These are phyloP conservation scores for Vidua macroura DNA, from an alignment of 2,113 vertebrate species.

Conservation along the genomic window DNA sequence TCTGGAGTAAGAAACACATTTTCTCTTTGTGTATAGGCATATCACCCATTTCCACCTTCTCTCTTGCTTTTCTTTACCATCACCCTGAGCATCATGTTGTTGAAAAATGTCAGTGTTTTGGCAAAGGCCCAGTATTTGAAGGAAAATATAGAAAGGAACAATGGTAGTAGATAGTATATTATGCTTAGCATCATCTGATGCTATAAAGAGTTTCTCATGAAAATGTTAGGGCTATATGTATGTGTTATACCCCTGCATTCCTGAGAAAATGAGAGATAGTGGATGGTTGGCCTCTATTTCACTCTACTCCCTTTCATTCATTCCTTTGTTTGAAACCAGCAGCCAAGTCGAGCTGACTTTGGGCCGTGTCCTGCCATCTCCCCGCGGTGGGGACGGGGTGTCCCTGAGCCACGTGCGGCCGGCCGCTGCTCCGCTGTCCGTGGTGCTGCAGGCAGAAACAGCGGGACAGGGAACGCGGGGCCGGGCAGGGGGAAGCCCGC, in stretches of 20 bases:
- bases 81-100: background rate
- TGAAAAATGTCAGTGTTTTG: background rate
- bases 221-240: background rate
- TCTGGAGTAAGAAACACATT: background rate
- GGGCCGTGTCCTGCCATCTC: background rate
- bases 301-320: background rate
- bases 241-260: background rate
- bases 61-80: background rate
- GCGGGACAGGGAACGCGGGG: accelerated
- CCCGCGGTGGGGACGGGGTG: accelerated
- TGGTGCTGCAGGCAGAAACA: background rate
- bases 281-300: background rate
- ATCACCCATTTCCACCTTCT: background rate
- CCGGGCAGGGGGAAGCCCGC: accelerated
- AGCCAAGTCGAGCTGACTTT: background rate
- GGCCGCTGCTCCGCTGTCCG: background rate
- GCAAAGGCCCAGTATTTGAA: background rate
- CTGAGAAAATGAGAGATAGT: background rate
- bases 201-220: background rate
- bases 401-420: too few species aligned
- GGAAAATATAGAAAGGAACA: background rate
- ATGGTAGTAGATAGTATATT: background rate
- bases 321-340: background rate
- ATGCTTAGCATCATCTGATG: background rate
- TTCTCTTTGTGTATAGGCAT: background rate